Evolutionary conservation across 2,797 vertebrate species (phyloP).

Genomic region (Gobionotothen gibberifrons): DNA sequence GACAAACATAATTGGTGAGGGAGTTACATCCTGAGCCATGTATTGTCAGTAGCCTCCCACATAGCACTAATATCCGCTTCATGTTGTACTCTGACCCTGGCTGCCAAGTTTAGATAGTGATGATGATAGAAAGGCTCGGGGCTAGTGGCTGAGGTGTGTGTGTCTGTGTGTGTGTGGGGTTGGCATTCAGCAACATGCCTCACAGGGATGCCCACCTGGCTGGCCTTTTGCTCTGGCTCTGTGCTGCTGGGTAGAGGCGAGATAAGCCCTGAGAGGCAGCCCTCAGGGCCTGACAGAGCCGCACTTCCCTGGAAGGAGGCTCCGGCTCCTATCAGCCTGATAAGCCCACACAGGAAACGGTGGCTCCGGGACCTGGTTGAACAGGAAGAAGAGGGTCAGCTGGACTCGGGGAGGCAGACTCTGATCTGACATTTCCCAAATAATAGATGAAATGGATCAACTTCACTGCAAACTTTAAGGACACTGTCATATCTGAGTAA

Average conservation of each 20-base stretch:
- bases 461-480: no score
- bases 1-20: background rate
- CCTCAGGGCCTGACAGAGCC: conserved; percentile 39
- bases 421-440: conserved; percentile 4
- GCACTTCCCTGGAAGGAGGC: conserved; percentile 63
- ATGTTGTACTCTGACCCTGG: conserved; percentile 39
- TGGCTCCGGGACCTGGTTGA: conserved; percentile 53
- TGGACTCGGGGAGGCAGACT: conserved; percentile 22
- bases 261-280: conserved; percentile 75
- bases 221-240: conserved; percentile 64
- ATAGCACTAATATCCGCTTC: conserved; percentile 40
- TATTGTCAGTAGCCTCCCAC: conserved; percentile 19
- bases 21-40: background rate
- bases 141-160: conserved; percentile 14
- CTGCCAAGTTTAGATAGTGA: conserved; percentile 65
- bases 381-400: conserved; percentile 61
- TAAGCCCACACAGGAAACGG: conserved; percentile 68
- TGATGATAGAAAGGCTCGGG: conserved; percentile 37
- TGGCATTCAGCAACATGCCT: conserved; percentile 53
- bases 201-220: conserved; percentile 70
- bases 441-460: no score
- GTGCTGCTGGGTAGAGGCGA: conserved; percentile 45
- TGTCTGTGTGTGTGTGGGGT: conserved; percentile 11
- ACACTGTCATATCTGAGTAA: background rate
- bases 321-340: conserved; percentile 69